Evolutionary conservation across 2,797 vertebrate species (phyloP).

Genomic region (Phrynocephalus guinanensis): DNA sequence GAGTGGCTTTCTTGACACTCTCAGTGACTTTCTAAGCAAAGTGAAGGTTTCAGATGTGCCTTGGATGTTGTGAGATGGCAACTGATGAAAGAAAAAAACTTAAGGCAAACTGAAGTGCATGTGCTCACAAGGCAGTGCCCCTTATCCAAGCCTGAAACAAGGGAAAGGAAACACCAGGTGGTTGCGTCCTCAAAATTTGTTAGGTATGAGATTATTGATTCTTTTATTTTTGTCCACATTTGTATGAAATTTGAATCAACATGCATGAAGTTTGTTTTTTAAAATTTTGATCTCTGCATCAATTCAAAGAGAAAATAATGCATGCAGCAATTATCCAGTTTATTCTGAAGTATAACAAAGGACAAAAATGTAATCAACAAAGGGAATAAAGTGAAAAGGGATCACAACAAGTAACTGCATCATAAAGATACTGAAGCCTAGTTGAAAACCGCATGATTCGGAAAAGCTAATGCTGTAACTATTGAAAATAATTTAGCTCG

Average conservation of each 20-base stretch:
- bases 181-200: not conserved
- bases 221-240: not conserved
- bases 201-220: not conserved
- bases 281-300: not conserved
- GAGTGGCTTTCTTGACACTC: not conserved
- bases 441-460: conserved; percentile 7
- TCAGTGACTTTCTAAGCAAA: not conserved
- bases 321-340: not conserved
- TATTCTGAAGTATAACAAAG: conserved; percentile 12
- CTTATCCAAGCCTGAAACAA: too few species aligned
- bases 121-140: not conserved
- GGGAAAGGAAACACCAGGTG: not conserved
- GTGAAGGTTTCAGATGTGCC: not conserved
- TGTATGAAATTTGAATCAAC: not conserved
- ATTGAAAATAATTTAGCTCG: not conserved
- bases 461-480: conserved; percentile 12
- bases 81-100: not conserved
- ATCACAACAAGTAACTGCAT: conserved; percentile 38
- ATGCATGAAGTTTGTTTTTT: not conserved
- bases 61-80: not conserved
- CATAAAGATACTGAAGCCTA: conserved; percentile 12
- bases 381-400: conserved; percentile 50
- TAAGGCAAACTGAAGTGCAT: not conserved
- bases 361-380: conserved; percentile 38
- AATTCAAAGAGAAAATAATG: not conserved